These are phyloP conservation scores for Eurypyga helias DNA, from an alignment of 2,113 vertebrate genomes.

Conservation along the genomic window DNA sequence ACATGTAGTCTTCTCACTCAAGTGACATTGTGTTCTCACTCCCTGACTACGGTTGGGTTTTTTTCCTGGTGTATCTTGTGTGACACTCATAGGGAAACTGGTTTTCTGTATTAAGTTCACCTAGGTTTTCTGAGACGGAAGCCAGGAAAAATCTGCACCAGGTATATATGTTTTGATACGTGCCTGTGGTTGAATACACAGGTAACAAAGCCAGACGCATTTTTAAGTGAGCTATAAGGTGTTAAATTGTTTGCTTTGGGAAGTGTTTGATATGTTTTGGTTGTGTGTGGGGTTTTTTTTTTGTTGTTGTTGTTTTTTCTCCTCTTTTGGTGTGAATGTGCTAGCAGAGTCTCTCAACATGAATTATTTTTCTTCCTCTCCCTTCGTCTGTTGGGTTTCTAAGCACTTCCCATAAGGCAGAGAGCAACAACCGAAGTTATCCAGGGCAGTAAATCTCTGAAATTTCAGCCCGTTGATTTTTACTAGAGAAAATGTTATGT, in stretches of 20 bases:
- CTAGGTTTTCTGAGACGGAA: background rate
- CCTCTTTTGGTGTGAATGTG: background rate
- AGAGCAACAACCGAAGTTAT: background rate
- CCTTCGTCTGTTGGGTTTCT: background rate
- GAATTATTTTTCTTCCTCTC: background rate
- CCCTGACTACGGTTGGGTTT: accelerated
- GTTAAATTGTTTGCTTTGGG: background rate
- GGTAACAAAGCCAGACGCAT: background rate
- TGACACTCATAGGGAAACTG: background rate
- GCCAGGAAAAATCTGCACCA: background rate
- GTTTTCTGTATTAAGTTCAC: background rate
- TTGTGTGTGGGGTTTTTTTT: too few species aligned
- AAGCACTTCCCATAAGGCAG: background rate
- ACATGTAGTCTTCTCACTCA: background rate
- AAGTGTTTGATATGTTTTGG: background rate
- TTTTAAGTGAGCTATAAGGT: background rate
- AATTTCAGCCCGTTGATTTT: background rate
- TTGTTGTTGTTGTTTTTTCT: too few species aligned
- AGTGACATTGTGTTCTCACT: background rate
- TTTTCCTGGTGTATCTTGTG: background rate
- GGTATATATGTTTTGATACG: background rate
- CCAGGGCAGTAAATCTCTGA: background rate
- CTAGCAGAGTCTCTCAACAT: background rate
- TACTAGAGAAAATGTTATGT: background rate
- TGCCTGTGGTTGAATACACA: background rate